Percentiles rank a stretch among this genome's conserved stretches.
These are phyloP conservation scores for Heliconius hewitsoni DNA, from an alignment of 1,140 invertebrate genomes.

Conservation along the genomic window DNA sequence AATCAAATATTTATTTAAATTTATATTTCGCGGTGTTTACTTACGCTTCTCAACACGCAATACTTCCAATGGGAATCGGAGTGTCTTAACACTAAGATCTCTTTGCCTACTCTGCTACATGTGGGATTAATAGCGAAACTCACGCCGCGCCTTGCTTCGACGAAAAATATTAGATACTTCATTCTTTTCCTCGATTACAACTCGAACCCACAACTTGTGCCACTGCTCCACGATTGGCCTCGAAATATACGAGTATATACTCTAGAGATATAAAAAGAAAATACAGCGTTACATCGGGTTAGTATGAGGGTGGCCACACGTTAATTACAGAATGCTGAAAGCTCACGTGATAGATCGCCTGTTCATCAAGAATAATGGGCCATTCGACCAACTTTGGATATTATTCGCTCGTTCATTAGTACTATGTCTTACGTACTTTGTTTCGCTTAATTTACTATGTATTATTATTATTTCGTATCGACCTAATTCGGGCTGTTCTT, in stretches of 20 bases:
- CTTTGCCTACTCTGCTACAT: no score
- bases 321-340: conserved; percentile 48
- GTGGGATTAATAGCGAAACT: no score
- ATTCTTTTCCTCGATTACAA: no score
- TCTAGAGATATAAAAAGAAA: conserved; percentile 2
- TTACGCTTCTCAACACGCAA: no score
- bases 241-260: neutral
- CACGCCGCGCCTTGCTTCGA: no score
- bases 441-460: conserved; percentile 22
- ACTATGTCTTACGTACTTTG: conserved; percentile 30
- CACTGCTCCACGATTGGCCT: no score
- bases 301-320: conserved; percentile 34
- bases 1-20: no score
- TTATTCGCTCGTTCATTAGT: conserved; percentile 48
- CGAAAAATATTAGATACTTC: no score
- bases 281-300: neutral
- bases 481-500: conserved; percentile 8
- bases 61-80: no score
- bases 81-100: no score
- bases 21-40: no score
- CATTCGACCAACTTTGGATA: conserved; percentile 53
- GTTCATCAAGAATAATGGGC: conserved; percentile 59
- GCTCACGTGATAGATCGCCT: conserved; percentile 53
- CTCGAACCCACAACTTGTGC: no score
- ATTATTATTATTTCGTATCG: conserved; percentile 29